A percentile compares a stretch with the other conserved stretches of the same genome.
phyloP scores from a whole-genome alignment of 2,113 vertebrate genomes.

The Cairina moschata region DNA sequence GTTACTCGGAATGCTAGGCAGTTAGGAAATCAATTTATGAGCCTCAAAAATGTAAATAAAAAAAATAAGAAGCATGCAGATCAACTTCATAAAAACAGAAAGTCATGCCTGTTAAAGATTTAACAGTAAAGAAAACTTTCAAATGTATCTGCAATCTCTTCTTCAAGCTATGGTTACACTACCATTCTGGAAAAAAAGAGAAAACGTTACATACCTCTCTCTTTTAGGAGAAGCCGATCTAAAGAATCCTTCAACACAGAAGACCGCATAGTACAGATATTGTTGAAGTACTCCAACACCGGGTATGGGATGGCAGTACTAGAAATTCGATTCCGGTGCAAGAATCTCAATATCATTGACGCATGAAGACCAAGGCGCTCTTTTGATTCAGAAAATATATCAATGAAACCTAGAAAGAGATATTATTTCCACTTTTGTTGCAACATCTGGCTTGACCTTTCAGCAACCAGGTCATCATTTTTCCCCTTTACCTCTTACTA shows the following conservation, averaged over 20 bases:
- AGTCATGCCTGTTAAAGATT: neutral
- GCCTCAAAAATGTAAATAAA: neutral
- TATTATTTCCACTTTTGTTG: neutral
- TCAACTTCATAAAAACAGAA: too few relatives aligned
- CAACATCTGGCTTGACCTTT: neutral
- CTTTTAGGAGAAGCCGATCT: conserved; percentile 89
- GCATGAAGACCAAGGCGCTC: conserved; percentile 88
- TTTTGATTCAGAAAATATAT: conserved; percentile 95
- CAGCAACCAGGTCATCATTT: neutral
- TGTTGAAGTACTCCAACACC: conserved; percentile 92
- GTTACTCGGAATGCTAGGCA: neutral
- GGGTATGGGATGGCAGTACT: conserved; percentile 91
- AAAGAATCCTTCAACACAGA: conserved; percentile 90
- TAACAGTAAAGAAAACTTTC: neutral
- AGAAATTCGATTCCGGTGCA: conserved; percentile 93
- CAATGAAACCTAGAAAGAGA: conserved; percentile 88
- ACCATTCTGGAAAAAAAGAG: neutral
- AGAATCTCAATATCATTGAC: conserved; percentile 90
- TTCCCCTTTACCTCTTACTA: neutral
- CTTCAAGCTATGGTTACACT: neutral
- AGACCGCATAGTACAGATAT: conserved; percentile 92
- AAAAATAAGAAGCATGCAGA: neutral
- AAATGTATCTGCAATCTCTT: neutral
- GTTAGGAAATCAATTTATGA: neutral
- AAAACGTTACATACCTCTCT: conserved; percentile 81